Base-by-base conservation (phyloP, 2,797 vertebrate species). In the Amazonetta brasiliensis region DNA sequence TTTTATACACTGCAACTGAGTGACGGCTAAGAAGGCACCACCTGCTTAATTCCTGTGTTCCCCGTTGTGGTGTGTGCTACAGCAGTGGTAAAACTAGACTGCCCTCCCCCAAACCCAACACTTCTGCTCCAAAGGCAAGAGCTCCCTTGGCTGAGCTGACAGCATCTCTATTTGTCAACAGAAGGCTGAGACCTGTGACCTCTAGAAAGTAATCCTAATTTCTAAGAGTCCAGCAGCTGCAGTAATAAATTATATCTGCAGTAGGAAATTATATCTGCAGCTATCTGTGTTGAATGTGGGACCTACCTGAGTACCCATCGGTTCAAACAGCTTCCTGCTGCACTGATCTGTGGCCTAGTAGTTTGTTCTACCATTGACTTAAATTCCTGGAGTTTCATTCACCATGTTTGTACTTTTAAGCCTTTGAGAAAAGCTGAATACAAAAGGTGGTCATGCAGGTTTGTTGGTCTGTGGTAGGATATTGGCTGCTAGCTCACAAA, bases 1-100 rank as follows among this genome's bases (percentile, higher is more conserved):
- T 87, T 90, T 75, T 92, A 43, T 90, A 43, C 8, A 1, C 91
- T 92, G 85, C 60, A 92, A 64, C 74, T 76, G 55, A 84, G 60
- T 58, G 17, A 0, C 18, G 44, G 75, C 75, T 85, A 5, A 87
- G 84, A 19, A 58, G 77, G 68, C 86, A 9, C 72, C 86, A 82
- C 74, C 85, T 89, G 66, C 88, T 63, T 71, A 62, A 4, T 80
- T 67, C 56, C 90, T 64, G 12, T 74, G 63, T 43, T 95, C 62
- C n/a, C 80, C 6, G 31, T 48, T 76, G 41, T 74, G 75, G 14
- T 54, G 26, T 12, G 1, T 75, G 35, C 54, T 76, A 64, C 5
- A 62, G 71, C 37, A 26, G 2, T 88, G 71, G 25, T 72, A 67
- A n/a, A 88, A 35, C 20, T 48, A 25, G 13, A 4, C 59, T 79